Conservation (phyloP, 2,797 vertebrate species). For the Hypotaenidia okinawae region DNA sequence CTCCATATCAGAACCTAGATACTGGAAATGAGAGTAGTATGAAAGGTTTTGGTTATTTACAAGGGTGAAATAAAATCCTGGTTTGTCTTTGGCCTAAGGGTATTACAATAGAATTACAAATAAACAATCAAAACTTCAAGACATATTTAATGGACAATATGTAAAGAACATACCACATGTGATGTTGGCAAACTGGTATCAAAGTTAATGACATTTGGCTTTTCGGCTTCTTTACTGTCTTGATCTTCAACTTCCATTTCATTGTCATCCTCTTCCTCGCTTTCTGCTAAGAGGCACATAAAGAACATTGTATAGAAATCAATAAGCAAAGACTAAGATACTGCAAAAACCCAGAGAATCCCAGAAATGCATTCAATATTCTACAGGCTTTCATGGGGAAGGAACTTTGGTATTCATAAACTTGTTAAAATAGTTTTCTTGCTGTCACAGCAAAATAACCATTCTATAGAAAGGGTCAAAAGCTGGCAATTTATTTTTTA, state of each 20-base stretch:
- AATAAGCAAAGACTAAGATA: neutral
- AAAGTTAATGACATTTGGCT: conserved; percentile 92
- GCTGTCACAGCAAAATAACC: neutral
- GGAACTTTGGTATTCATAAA: neutral
- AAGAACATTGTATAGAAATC: neutral
- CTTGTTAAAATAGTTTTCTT: neutral
- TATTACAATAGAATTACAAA: neutral
- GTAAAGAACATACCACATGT: conserved; percentile 85
- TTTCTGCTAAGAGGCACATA: conserved; percentile 77
- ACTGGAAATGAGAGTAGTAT: conserved; percentile 73
- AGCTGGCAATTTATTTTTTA: neutral
- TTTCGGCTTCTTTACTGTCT: conserved; percentile 87
- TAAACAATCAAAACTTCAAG: neutral
- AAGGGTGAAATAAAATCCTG: neutral
- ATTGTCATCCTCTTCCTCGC: conserved; percentile 88
- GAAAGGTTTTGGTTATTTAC: neutral
- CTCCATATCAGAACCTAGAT: conserved; percentile 96
- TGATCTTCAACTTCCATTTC: conserved; percentile 96
- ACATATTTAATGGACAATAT: accelerated
- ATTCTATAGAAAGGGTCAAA: neutral
- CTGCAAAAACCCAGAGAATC: neutral
- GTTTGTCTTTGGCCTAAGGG: neutral
- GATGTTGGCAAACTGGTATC: conserved; percentile 96
- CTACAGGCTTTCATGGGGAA: neutral
- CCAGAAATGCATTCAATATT: neutral